phyloP scores from a whole-genome alignment of 2,888 invertebrate genomes.

The Tyria jacobaeae region DNA sequence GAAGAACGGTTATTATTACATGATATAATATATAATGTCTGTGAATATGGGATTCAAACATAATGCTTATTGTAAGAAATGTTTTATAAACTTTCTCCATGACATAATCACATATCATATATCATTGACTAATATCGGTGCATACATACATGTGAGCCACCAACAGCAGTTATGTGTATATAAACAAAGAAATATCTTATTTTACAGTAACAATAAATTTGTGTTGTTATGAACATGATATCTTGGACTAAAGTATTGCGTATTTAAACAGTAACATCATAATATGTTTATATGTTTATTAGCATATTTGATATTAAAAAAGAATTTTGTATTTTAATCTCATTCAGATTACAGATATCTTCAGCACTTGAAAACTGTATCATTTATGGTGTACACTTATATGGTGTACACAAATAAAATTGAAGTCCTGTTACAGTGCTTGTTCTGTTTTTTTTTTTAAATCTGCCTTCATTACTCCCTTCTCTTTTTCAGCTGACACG shows the following conservation, averaged over 20 bases:
- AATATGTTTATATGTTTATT: too few species aligned
- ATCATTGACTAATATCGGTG: constrained; percentile 2
- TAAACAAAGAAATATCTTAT: background rate
- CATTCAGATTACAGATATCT: too few species aligned
- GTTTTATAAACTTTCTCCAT: constrained; percentile 24
- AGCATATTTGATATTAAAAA: too few species aligned
- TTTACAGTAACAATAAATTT: background rate
- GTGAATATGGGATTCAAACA: constrained; percentile 35
- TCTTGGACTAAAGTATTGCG: background rate
- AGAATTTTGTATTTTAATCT: too few species aligned
- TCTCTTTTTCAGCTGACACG: too few species aligned
- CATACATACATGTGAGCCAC: background rate
- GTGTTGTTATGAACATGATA: background rate
- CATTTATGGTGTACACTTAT: background rate
- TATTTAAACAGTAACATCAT: too few species aligned
- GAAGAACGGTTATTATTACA: constrained; percentile 30
- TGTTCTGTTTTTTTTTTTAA: too few species aligned
- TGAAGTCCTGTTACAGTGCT: too few species aligned
- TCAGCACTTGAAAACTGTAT: background rate
- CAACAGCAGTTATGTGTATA: background rate
- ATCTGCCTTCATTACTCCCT: too few species aligned
- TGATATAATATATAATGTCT: constrained; percentile 20
- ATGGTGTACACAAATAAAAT: too few species aligned
- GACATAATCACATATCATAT: constrained; percentile 21
- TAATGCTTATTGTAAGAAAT: constrained; percentile 34